These are phyloP conservation scores for Formica selysi DNA, from an alignment of 1,140 invertebrate genomes.

Conservation along the genomic window DNA sequence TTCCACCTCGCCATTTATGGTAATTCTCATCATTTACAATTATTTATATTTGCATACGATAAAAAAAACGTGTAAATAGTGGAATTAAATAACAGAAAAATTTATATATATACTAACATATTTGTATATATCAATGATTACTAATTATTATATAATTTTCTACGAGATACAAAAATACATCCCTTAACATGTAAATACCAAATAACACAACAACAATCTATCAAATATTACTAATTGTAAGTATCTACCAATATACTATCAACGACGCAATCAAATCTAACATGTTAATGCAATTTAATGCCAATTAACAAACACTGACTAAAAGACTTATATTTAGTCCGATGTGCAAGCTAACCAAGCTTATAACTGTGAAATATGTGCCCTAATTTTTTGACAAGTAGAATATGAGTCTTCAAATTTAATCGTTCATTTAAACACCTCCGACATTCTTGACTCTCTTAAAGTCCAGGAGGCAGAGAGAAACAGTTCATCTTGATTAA, in stretches of 20 bases:
- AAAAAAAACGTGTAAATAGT: neutral
- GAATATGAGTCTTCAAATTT: slow-evolving; percentile 50
- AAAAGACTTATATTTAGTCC: slow-evolving; percentile 55
- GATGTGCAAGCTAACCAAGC: slow-evolving; percentile 52
- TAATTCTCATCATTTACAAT: slow-evolving; percentile 82
- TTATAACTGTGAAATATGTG: slow-evolving; percentile 47
- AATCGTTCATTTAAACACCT: slow-evolving; percentile 47
- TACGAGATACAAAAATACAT: neutral
- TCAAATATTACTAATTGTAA: neutral
- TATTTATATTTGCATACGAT: slow-evolving; percentile 9
- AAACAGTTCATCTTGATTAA: neutral
- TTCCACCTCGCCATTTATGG: slow-evolving; percentile 95
- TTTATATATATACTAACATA: neutral
- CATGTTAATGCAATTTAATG: slow-evolving; percentile 62
- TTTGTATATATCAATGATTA: neutral
- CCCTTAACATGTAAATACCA: neutral
- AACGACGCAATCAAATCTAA: neutral
- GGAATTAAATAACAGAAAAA: too few relatives aligned
- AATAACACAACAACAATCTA: neutral
- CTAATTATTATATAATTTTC: slow-evolving; percentile 1
- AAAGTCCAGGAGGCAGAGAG: neutral
- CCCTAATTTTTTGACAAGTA: slow-evolving; percentile 53
- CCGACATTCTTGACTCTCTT: slow-evolving; percentile 10
- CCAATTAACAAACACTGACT: slow-evolving; percentile 61
- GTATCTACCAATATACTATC: neutral